Conservation (phyloP, 2,888 invertebrate species). For the Zygogramma bicolorata region DNA sequence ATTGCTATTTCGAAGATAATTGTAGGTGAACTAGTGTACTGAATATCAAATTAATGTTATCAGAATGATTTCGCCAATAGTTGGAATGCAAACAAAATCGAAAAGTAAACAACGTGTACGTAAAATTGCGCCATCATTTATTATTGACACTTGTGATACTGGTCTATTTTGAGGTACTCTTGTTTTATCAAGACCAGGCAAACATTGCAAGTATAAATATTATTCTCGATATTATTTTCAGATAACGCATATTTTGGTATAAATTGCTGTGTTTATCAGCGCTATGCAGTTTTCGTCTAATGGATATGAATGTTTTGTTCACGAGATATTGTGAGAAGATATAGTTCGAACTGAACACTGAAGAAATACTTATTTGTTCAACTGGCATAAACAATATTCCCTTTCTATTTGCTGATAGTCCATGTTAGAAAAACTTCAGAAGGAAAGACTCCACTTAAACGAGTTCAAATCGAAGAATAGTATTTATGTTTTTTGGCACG, state of each 20-base stretch:
- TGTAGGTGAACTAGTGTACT: not conserved
- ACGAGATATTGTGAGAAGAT: no score
- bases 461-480: no score
- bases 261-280: not conserved
- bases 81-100: not conserved
- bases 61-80: no score
- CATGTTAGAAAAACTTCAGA: no score
- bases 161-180: not conserved
- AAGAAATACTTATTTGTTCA: no score
- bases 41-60: not conserved
- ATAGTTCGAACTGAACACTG: no score
- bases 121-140: not conserved
- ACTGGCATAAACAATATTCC: no score
- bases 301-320: not conserved
- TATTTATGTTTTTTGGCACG: no score
- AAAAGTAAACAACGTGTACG: not conserved
- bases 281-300: not conserved
- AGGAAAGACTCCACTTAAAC: no score
- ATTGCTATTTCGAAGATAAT: not conserved
- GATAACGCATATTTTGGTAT: not conserved
- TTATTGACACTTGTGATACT: not conserved
- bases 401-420: no score
- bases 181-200: not conserved
- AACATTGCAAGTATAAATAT: constrained; percentile 2
- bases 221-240: not conserved